A percentile compares a stretch with the other conserved stretches of the same genome.
Evolutionary conservation across 1,140 invertebrate species (phyloP).

Genomic region (Penaeus chinensis): DNA sequence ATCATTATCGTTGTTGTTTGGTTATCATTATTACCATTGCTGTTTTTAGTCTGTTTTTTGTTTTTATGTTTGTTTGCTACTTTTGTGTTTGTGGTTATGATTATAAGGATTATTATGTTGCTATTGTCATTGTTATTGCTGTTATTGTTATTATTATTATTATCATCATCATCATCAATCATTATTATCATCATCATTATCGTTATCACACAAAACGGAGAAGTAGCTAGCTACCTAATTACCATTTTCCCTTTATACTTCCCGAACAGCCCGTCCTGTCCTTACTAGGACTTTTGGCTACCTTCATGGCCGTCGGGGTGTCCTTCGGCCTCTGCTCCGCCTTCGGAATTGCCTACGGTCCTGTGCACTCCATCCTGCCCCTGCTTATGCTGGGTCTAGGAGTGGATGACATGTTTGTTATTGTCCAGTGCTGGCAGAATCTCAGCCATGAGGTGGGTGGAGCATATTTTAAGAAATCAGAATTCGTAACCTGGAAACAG

Average conservation of each 20-base stretch:
- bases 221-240: not conserved
- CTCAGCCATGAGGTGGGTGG: conserved; percentile 51
- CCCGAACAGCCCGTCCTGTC: conserved; percentile 71
- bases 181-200: no score
- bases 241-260: not conserved
- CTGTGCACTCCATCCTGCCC: conserved; percentile 83
- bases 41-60: no score
- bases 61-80: no score
- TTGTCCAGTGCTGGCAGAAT: conserved; percentile 73
- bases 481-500: no score
- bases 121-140: no score
- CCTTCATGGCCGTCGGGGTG: conserved; percentile 81
- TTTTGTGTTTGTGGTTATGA: no score
- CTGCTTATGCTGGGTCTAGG: conserved; percentile 85
- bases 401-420: conserved; percentile 85
- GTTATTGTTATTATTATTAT: no score
- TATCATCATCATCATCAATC: no score
- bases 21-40: no score
- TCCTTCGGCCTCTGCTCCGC: conserved; percentile 80
- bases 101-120: no score
- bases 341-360: conserved; percentile 80
- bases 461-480: not conserved
- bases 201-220: not conserved
- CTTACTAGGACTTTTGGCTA: conserved; percentile 77
- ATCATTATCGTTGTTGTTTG: no score